Evolutionary conservation across 2,113 vertebrate genomes (phyloP).

Genomic region (Lonchura striata): DNA sequence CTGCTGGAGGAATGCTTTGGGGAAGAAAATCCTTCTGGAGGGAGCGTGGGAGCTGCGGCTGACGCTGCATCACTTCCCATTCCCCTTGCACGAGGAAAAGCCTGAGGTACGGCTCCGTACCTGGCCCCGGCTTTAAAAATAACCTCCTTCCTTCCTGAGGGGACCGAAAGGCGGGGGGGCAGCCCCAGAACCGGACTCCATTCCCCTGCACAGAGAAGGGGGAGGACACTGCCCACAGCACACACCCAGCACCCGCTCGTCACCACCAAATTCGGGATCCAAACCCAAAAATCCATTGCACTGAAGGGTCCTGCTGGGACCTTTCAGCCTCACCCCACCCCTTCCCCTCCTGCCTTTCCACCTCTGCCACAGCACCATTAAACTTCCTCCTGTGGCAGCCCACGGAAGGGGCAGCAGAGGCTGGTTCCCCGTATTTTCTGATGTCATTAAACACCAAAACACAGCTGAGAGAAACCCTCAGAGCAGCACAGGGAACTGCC

Average conservation of each 20-base stretch:
- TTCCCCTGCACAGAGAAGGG: background rate
- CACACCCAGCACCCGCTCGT: background rate
- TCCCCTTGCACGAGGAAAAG: background rate
- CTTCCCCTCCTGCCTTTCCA: background rate
- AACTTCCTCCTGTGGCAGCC: background rate
- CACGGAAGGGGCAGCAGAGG: rapidly evolving
- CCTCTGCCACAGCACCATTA: background rate
- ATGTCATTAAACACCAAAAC: background rate
- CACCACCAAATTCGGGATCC: background rate
- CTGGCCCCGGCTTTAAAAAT: conserved; percentile 48
- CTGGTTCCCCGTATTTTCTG: background rate
- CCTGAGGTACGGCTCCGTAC: background rate
- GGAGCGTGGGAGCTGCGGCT: background rate
- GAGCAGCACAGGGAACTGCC: background rate
- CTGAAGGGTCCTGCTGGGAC: background rate
- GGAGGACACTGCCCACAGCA: rapidly evolving
- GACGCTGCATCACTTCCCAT: background rate
- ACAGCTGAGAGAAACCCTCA: background rate
- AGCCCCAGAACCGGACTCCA: background rate
- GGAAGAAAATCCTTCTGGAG: background rate
- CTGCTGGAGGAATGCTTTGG: background rate
- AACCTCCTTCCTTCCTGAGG: conserved; percentile 48
- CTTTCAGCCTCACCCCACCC: background rate
- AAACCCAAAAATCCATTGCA: background rate
- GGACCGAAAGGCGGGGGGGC: background rate